These are phyloP conservation scores for Lophochroa leadbeateri DNA, from an alignment of 2,113 vertebrate genomes.

Conservation along the genomic window DNA sequence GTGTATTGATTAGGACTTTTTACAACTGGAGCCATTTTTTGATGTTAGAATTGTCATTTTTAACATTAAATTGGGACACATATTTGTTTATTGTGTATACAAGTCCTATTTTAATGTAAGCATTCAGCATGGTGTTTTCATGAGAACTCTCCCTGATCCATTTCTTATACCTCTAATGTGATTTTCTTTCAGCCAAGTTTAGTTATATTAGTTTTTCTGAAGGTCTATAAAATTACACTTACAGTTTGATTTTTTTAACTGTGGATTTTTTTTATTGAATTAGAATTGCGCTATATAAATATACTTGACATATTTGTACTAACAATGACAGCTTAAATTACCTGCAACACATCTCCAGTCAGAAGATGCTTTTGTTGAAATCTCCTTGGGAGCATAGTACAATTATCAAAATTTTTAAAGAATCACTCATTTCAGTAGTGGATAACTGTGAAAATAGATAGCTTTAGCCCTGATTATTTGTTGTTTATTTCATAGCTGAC, in stretches of 20 bases:
- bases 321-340: background rate
- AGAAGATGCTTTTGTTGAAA: background rate
- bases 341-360: background rate
- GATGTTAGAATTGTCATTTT: background rate
- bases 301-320: background rate
- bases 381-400: background rate
- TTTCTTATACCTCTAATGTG: background rate
- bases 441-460: background rate
- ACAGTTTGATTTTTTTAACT: background rate
- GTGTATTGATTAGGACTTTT: background rate
- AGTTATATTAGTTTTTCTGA: background rate
- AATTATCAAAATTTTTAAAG: background rate
- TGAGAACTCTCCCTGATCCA: background rate
- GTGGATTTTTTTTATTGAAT: background rate
- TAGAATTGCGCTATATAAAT: background rate
- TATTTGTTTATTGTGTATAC: background rate
- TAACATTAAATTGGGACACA: background rate
- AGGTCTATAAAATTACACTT: background rate
- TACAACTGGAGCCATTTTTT: background rate
- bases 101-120: background rate
- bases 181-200: background rate
- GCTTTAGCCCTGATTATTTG: background rate
- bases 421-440: background rate
- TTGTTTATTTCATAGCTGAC: background rate
- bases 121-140: background rate